Base-by-base conservation (phyloP, 1,140 invertebrate species). In the Druon quercuslanigerum region DNA sequence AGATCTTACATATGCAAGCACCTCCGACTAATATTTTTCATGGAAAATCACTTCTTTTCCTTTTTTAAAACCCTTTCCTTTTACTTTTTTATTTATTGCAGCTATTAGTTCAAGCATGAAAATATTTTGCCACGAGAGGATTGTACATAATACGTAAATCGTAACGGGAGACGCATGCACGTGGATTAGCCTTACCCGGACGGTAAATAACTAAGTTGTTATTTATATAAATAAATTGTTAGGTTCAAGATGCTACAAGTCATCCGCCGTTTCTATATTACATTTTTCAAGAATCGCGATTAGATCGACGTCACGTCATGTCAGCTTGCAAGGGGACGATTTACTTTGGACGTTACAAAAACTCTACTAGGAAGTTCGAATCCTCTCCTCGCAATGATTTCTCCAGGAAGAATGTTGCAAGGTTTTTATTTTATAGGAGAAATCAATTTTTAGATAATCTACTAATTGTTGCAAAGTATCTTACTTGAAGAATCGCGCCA, bases 211-310 rank as follows among this genome's bases (percentile, higher is more conserved):
- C 86, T 87, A 84, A 85, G 82, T 85, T 85, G 82, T 80, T 51
- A 78, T 86, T 81, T 76, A 86, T 89, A 89, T 89, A 89, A 88
- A 88, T 89, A 87, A 88, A 87, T 74, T 87, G 83, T 84, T 89
- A 87, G 82, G 82, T 87, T 83, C 82, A 87, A 83, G 83, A 87
- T 82, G 83, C 83, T 78, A 82, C 82, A 79, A 86, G 80, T 84
- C 76, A 50, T 82, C 77, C 74, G 77, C 76, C 79, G 76, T 81
- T 78, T 76, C 40, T 83, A 81, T 83, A 51, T 50, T 83, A 83
- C 82, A 83, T 54, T 76, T 77, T 66, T 66, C 60, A 33, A 66
- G 60, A 40, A 66, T 46, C 60, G 60, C 25, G 25, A 66, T 66
- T 46, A n/a, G 60, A 66, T 40, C 16, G 25, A 66, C 60, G 60